These are phyloP conservation scores for Drosophila guanche DNA, from an alignment of 1,140 invertebrate species.

Conservation along the genomic window DNA sequence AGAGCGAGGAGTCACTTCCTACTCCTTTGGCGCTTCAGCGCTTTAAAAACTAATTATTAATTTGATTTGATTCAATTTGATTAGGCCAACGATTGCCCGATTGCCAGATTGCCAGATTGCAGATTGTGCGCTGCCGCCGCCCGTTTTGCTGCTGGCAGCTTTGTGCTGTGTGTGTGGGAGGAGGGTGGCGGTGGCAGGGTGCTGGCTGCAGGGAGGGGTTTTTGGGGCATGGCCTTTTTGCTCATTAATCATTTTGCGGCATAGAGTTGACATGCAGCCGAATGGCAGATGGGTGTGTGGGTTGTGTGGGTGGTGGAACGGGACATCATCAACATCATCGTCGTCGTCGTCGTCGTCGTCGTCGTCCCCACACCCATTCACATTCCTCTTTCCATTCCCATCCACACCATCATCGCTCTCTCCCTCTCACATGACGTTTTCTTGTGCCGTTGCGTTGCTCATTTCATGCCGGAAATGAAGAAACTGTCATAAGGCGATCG, in stretches of 20 bases:
- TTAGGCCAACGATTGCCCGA: conserved; percentile 58
- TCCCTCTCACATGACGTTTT: conserved; percentile 28
- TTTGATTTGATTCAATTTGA: conserved; percentile 82
- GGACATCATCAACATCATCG: conserved; percentile 5
- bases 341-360: too few relatives aligned
- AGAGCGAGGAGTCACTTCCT: conserved; percentile 16
- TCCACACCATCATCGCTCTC: conserved; percentile 5
- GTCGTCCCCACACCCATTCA: too few relatives aligned
- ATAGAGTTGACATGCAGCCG: conserved; percentile 53
- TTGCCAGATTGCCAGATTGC: conserved; percentile 47
- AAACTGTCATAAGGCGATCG: conserved; percentile 83
- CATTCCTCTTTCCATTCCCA: too few relatives aligned
- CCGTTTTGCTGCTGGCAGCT: conserved; percentile 14
- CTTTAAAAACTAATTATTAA: conserved; percentile 78
- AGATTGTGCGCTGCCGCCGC: conserved; percentile 19
- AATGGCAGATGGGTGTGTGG: conserved; percentile 1
- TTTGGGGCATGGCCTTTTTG: conserved; percentile 8
- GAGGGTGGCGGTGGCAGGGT: conserved; percentile 20
- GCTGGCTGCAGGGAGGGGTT: background rate
- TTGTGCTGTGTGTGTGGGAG: conserved; percentile 37
- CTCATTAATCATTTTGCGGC: conserved; percentile 75
- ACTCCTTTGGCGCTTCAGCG: conserved; percentile 26
- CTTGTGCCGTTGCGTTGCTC: conserved; percentile 49
- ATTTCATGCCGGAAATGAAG: conserved; percentile 83
- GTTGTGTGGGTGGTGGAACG: conserved; percentile 7